These are phyloP conservation scores for Drosophila algonquin DNA, from an alignment of 2,888 invertebrate species.

Conservation along the genomic window DNA sequence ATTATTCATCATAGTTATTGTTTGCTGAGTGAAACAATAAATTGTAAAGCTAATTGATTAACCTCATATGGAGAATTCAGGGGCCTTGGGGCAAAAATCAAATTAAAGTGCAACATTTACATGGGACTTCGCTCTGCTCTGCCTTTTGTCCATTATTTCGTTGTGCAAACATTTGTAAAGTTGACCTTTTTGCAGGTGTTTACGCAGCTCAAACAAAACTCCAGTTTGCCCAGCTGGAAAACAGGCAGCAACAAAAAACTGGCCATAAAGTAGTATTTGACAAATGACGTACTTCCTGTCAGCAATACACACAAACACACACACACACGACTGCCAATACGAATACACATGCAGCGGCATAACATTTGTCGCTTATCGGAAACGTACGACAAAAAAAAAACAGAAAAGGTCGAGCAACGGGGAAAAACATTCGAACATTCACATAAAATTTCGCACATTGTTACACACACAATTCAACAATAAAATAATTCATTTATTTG, in stretches of 20 bases:
- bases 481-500: slow-evolving; percentile 38
- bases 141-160: slow-evolving; percentile 30
- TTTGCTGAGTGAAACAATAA: slow-evolving; percentile 17
- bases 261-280: slow-evolving; percentile 51
- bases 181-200: slow-evolving; percentile 42
- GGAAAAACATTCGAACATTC: slow-evolving; percentile 18
- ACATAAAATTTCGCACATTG: slow-evolving; percentile 26
- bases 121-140: not conserved
- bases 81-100: not conserved
- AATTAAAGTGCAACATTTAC: slow-evolving; percentile 23
- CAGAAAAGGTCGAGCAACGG: slow-evolving; percentile 26
- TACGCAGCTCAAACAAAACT: slow-evolving; percentile 37
- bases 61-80: slow-evolving; percentile 12
- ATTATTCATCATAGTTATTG: slow-evolving; percentile 22
- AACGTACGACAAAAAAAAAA: slow-evolving; percentile 2
- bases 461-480: slow-evolving; percentile 23
- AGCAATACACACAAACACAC: slow-evolving; percentile 25
- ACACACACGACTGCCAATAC: not conserved
- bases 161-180: slow-evolving; percentile 37
- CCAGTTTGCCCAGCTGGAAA: slow-evolving; percentile 8
- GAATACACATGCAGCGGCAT: slow-evolving; percentile 5
- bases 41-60: slow-evolving; percentile 29
- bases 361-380: slow-evolving; percentile 29
- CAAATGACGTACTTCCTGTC: slow-evolving; percentile 65
- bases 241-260: slow-evolving; percentile 21